Percentiles rank a stretch among this genome's conserved stretches.
phyloP scores from a whole-genome alignment of 2,797 vertebrate species.

The Neopelma chrysocephalum region DNA sequence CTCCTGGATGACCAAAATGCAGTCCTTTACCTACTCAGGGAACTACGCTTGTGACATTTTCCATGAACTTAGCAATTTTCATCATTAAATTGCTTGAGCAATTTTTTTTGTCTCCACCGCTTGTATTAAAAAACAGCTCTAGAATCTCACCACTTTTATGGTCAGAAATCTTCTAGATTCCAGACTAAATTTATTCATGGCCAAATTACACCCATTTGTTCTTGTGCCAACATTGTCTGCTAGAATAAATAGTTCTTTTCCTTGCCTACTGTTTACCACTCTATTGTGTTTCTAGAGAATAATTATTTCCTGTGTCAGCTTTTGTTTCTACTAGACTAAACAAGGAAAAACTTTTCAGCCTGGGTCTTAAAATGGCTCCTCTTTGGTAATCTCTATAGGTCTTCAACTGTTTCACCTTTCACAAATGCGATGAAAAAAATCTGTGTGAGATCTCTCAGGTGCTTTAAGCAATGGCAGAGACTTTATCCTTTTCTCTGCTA shows the following conservation, averaged over 20 bases:
- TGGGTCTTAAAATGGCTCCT: neutral
- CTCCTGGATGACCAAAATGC: neutral
- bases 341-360: neutral
- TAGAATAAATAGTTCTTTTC: constrained; percentile 39
- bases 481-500: neutral
- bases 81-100: neutral
- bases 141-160: neutral
- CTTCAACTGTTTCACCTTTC: neutral
- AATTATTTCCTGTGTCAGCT: constrained; percentile 66
- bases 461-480: neutral
- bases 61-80: neutral
- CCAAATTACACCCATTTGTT: constrained; percentile 24
- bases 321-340: constrained; percentile 55
- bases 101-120: neutral
- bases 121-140: neutral
- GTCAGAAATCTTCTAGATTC: neutral
- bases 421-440: neutral
- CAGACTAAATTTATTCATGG: constrained; percentile 26
- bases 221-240: constrained; percentile 40
- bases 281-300: constrained; percentile 45
- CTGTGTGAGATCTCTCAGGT: neutral
- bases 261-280: constrained; percentile 50
- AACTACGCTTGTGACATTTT: neutral
- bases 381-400: neutral
- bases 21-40: neutral